Conservation (phyloP, 2,113 vertebrate species). For the Pristiophorus japonicus region DNA sequence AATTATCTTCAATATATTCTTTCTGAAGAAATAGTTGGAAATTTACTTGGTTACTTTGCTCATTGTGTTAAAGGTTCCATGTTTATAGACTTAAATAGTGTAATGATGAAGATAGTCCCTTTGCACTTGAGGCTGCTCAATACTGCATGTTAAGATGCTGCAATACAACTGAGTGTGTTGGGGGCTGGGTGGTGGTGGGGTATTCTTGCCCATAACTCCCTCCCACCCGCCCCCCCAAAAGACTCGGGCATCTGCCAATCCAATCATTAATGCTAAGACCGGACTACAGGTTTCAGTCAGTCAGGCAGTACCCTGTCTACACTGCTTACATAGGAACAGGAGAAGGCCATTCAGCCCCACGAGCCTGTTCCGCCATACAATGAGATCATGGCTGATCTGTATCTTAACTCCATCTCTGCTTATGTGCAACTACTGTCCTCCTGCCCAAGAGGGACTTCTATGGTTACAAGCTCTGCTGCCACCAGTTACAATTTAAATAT, state of each 20-base stretch:
- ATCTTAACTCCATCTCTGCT: not conserved
- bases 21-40: constrained; percentile 24
- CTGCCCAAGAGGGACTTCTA: not conserved
- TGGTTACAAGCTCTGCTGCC: too few species aligned
- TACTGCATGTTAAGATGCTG: too few species aligned
- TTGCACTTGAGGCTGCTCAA: not conserved
- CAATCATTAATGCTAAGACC: not conserved
- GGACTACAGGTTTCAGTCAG: not conserved
- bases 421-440: not conserved
- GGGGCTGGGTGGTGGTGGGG: too few species aligned
- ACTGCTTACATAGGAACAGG: not conserved
- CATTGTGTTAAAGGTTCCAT: not conserved
- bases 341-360: not conserved
- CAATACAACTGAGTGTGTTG: too few species aligned
- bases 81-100: not conserved
- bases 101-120: not conserved
- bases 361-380: too few species aligned
- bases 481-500: too few species aligned
- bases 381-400: not conserved
- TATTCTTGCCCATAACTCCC: too few species aligned
- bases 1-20: constrained; percentile 36
- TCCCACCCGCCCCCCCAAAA: not conserved
- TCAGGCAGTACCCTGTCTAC: not conserved
- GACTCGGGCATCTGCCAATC: not conserved
- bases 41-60: constrained; percentile 17